Percentiles rank a stretch among this genome's conserved stretches.
These are phyloP conservation scores for Drosophila crucigera DNA, from an alignment of 2,888 invertebrate species.

Conservation along the genomic window DNA sequence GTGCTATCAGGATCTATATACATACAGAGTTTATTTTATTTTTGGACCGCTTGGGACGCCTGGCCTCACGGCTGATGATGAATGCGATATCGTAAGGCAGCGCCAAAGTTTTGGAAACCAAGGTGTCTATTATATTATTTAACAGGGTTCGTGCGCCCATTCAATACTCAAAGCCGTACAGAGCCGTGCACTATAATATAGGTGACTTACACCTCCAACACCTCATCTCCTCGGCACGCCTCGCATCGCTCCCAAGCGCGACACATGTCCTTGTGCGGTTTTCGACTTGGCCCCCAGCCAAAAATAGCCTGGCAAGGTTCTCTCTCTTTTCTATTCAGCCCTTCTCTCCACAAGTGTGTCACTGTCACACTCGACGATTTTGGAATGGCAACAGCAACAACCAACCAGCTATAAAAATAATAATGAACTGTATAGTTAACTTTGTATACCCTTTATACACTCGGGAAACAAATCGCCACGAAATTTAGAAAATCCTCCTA, in stretches of 20 bases:
- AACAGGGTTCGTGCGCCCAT: constrained; percentile 45
- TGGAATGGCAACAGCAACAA: constrained; percentile 51
- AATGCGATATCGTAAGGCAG: constrained; percentile 51
- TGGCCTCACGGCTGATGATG: constrained; percentile 55
- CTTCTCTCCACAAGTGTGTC: constrained; percentile 54
- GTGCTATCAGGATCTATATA: constrained; percentile 20
- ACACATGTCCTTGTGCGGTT: constrained; percentile 73
- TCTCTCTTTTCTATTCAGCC: not conserved
- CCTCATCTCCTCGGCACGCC: not conserved
- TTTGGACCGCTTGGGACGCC: not conserved
- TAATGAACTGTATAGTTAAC: not conserved
- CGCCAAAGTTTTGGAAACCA: constrained; percentile 45
- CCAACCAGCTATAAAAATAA: constrained; percentile 16
- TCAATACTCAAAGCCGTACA: constrained; percentile 32
- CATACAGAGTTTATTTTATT: not conserved
- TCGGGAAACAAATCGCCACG: not conserved
- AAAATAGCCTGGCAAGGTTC: constrained; percentile 59
- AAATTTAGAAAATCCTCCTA: not conserved
- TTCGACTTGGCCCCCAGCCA: constrained; percentile 62
- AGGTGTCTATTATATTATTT: constrained; percentile 76
- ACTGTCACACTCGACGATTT: constrained; percentile 77
- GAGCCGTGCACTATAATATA: constrained; percentile 42
- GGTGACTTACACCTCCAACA: constrained; percentile 16
- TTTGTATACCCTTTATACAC: constrained; percentile 20
- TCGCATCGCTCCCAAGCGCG: constrained; percentile 45